Percentiles rank a stretch among this genome's conserved stretches.
Evolutionary conservation across 2,888 invertebrate species (phyloP).

Genomic region (Machimus atricapillus): DNA sequence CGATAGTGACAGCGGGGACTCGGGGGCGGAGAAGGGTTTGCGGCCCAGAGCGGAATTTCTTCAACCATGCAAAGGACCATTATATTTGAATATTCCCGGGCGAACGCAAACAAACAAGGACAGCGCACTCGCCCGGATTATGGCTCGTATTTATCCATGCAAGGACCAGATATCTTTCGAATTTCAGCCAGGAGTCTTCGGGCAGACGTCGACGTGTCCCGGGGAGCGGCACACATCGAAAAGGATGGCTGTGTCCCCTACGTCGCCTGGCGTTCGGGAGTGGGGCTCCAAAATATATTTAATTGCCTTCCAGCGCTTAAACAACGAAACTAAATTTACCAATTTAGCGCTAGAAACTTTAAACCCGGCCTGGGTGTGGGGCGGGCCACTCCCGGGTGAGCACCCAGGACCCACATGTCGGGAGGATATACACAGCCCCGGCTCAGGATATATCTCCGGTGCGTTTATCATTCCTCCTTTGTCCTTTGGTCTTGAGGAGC

Average conservation of each 20-base stretch:
- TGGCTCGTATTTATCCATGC: constrained; percentile 28
- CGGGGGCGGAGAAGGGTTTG: background rate
- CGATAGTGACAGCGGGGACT: background rate
- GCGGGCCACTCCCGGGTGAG: background rate
- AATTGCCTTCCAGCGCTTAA: constrained; percentile 44
- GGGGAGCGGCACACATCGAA: background rate
- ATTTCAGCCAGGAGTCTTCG: background rate
- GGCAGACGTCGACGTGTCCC: constrained; percentile 7
- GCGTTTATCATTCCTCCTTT: constrained; percentile 41
- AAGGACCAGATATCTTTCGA: constrained; percentile 18
- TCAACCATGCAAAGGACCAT: constrained; percentile 17
- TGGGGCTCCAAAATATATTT: constrained; percentile 39
- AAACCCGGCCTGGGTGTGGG: background rate
- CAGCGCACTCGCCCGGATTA: background rate
- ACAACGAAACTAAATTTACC: constrained; percentile 44
- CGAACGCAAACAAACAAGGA: constrained; percentile 2
- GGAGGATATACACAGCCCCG: background rate
- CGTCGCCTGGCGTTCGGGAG: background rate
- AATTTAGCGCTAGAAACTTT: constrained; percentile 42
- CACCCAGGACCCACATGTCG: background rate
- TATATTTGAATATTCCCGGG: constrained; percentile 35
- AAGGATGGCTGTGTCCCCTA: background rate
- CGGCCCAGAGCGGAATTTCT: background rate
- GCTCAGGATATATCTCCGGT: constrained; percentile 21
- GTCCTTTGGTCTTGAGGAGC: constrained; percentile 43